Evolutionary conservation across 2,797 vertebrate species (phyloP), one percentile per base, ranked within the genome.

Genomic region (Serranus cabrilla): DNA sequence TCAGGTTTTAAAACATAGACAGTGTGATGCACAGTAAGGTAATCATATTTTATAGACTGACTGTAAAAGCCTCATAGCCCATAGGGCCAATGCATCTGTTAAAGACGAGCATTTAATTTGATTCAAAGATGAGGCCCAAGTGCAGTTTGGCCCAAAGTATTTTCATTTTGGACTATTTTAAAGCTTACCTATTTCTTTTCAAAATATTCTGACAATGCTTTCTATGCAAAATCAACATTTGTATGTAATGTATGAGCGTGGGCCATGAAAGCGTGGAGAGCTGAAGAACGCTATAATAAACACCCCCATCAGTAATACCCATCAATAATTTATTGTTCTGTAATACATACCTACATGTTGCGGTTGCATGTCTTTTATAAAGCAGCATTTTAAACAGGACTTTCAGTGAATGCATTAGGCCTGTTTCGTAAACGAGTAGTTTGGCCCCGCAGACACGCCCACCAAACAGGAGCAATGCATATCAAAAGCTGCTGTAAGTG

Each of bases 361-460:
- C 27, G 6, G 27, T 27, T 34, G 34, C 34, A 8, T 34, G 4
- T 27, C 6, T 34, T 34, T 34, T 34, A 6, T 8, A 34, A 34
- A 34, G 1, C 20, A 47, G 18, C 1, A 17, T n/a, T 39, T 62
- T 27, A 0, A 51, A 11, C 7, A 7, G 12, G 18, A 47, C 10
- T 49, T 67, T 49, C 2, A 42, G 17, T 64, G 23, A 27, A 39
- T 57, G 57, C 34, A 21, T 0, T 50, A 31, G 7, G 31, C 31
- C 31, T 34, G 1, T 34, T 39, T 49, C 25, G 55, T 27, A 49
- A 5, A 72, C 9, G 34, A 37, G 42, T 62, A 20, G 9, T 58
- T 64, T 70, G 21, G 21, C 11, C n/a, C 5, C 2, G 5, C 49
- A 4, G 66, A 56, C 49, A 76, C 71, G 40, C 54, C 69, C 62